These are phyloP conservation scores for Edolisoma coerulescens DNA, from an alignment of 2,113 vertebrate species.

Conservation along the genomic window DNA sequence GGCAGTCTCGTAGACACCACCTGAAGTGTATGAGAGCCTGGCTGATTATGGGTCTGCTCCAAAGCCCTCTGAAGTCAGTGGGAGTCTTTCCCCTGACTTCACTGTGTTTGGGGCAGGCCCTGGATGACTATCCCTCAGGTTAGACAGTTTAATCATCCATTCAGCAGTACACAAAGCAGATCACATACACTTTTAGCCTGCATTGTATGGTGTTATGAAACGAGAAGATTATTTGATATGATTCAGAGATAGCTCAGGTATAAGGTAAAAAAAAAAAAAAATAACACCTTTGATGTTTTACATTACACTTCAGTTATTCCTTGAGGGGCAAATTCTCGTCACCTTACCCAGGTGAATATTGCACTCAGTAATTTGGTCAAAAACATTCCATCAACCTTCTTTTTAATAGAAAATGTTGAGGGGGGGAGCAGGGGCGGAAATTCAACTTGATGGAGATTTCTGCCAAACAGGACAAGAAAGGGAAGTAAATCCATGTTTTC, in stretches of 20 bases:
- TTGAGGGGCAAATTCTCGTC: slow-evolving; percentile 58
- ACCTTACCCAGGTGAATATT: slow-evolving; percentile 57
- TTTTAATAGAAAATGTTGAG: neutral
- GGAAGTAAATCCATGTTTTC: neutral
- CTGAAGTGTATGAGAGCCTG: slow-evolving; percentile 16
- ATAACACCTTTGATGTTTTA: slow-evolving; percentile 52
- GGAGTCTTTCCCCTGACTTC: slow-evolving; percentile 53
- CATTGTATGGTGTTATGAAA: slow-evolving; percentile 64
- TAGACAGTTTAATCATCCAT: slow-evolving; percentile 59
- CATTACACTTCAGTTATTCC: slow-evolving; percentile 61
- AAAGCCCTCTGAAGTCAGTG: slow-evolving; percentile 57
- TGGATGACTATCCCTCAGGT: slow-evolving; percentile 54
- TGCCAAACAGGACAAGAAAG: neutral
- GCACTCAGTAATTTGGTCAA: slow-evolving; percentile 25
- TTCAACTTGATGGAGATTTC: neutral
- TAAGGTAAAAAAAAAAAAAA: slow-evolving; percentile 3
- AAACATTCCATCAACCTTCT: slow-evolving; percentile 27
- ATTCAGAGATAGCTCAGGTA: slow-evolving; percentile 66
- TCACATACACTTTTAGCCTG: slow-evolving; percentile 60
- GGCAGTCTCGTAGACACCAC: neutral
- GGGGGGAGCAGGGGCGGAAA: fast-evolving
- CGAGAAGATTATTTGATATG: slow-evolving; percentile 62
- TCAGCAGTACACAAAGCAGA: slow-evolving; percentile 62
- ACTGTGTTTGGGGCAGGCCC: slow-evolving; percentile 42
- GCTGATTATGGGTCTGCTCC: slow-evolving; percentile 37